Base-by-base conservation (phyloP, 53 echinoderm and acorn worm species). In the Actinopyga echinites region DNA sequence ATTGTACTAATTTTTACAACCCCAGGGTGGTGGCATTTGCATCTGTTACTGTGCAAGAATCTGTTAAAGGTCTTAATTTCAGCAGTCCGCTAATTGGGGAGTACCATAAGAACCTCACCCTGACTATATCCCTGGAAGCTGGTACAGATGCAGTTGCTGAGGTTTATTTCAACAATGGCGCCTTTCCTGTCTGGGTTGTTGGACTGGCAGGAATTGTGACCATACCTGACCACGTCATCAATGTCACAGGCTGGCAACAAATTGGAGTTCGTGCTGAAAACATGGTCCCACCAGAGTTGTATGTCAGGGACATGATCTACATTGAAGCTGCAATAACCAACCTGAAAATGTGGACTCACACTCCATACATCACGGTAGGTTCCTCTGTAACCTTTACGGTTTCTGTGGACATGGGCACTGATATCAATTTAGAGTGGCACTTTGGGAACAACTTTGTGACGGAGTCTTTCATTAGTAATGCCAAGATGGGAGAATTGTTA, bases 401-500 rank as follows among this genome's bases (percentile, higher is more conserved):
- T 5, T 85, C 90, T 35, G 28, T 93, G 36, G 67, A 74, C 64
- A 82, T 82, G 31, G 93, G 93, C 5, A 93, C 90, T 22, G 87
- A 84, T 53, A 85, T 90, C 6, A 29, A 75, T 37, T 80, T 93
- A 57, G 87, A 87, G 20, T 93, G 90, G 93, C 64, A 84, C 56
- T 90, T 90, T 67, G 90, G 93, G 37, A 89, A 90, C 20, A 93
- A 93, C 49, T 69, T 77, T 24, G 84, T 90, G 6, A 22, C 90
- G 8, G 82, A 84, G 15, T 84, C 87, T 0, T 42, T 40, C 0
- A 49, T 87, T 3, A 90, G 88, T 61, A 75, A 65, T 42, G 83
- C 82, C 8, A 73, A 31, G 13, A 52, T 21, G 2, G 59, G 13
- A n/a, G 49, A 74, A 29, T 19, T 34, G 7, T 90, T 87, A 67